phyloP scores from a whole-genome alignment of 2,797 vertebrate genomes.

The Loriculus beryllinus region DNA sequence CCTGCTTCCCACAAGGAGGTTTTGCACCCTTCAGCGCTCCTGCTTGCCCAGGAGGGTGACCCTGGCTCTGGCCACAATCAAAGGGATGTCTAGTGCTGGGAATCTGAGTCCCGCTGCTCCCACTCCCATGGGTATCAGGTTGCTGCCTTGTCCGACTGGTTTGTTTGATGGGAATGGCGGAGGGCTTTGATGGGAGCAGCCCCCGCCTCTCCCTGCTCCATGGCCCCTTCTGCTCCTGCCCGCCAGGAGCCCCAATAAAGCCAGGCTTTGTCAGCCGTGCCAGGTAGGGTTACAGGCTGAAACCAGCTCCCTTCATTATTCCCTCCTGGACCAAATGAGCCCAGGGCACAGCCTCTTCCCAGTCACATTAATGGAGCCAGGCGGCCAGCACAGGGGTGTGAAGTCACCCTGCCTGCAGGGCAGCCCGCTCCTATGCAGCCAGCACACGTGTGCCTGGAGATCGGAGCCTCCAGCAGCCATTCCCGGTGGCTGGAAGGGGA shows the following conservation, averaged over 20 bases:
- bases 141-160: constrained; percentile 63
- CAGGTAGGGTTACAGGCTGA: constrained; percentile 65
- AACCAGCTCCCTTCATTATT: not conserved
- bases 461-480: fast-evolving
- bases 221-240: constrained; percentile 9
- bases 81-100: constrained; percentile 30
- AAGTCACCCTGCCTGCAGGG: not conserved
- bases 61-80: constrained; percentile 24
- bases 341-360: constrained; percentile 67
- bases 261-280: constrained; percentile 26
- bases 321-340: constrained; percentile 26
- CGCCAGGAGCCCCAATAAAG: constrained; percentile 12
- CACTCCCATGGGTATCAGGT: constrained; percentile 64
- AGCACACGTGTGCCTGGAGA: not conserved
- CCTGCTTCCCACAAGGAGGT: not conserved
- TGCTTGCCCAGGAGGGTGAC: not conserved
- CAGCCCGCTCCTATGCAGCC: not conserved
- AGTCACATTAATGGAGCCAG: constrained; percentile 56
- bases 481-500: constrained; percentile 64
- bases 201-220: not conserved
- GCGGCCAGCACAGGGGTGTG: constrained; percentile 58
- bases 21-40: constrained; percentile 17
- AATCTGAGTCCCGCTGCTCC: constrained; percentile 5
- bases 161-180: constrained; percentile 56
- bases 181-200: constrained; percentile 49